Evolutionary conservation across 2,113 vertebrate genomes (phyloP).

Genomic region (Bubo bubo): DNA sequence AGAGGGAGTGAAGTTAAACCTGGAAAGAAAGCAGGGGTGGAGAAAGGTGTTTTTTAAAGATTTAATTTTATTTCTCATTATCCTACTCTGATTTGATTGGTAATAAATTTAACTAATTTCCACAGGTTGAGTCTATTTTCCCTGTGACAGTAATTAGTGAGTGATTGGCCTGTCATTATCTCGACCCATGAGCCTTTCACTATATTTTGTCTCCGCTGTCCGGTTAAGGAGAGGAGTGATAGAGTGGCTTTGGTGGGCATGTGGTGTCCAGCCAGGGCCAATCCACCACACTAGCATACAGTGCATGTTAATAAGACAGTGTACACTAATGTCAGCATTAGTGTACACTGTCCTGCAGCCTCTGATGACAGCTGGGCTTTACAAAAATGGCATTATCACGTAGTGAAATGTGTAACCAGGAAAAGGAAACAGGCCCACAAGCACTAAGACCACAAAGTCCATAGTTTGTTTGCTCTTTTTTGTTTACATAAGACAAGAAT

Average conservation of each 20-base stretch:
- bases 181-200: background rate
- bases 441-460: background rate
- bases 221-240: background rate
- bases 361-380: background rate
- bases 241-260: too few relatives aligned
- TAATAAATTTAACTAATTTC: background rate
- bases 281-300: background rate
- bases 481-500: background rate
- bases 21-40: background rate
- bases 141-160: background rate
- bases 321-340: background rate
- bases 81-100: background rate
- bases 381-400: background rate
- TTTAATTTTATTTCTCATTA: background rate
- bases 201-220: background rate
- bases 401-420: background rate
- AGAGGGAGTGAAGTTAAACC: background rate
- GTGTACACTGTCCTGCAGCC: background rate
- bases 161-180: background rate
- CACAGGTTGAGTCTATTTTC: background rate
- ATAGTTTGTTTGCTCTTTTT: background rate
- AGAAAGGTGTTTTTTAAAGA: background rate
- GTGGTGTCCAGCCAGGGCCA: background rate
- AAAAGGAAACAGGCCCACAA: background rate
- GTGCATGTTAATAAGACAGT: background rate